These are phyloP conservation scores for Cebidichthys violaceus DNA, from an alignment of 2,113 vertebrate species.

Conservation along the genomic window DNA sequence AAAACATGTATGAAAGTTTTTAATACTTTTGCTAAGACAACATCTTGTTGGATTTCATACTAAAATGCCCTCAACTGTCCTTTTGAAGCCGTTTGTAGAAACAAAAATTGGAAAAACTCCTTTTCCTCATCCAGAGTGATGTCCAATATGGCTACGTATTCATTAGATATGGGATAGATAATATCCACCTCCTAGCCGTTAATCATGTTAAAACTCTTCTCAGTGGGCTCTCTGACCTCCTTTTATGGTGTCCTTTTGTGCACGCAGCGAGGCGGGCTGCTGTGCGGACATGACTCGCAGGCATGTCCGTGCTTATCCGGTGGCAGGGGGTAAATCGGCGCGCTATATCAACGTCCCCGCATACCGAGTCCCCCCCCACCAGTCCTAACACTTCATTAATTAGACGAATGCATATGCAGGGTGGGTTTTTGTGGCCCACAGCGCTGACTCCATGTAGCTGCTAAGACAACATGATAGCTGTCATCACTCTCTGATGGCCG, in stretches of 20 bases:
- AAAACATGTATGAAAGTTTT: background rate
- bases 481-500: slow-evolving; percentile 40
- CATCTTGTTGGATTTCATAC: background rate
- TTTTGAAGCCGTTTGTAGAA: background rate
- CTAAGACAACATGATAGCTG: slow-evolving; percentile 51
- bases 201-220: slow-evolving; percentile 58
- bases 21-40: background rate
- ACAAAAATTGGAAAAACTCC: background rate
- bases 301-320: slow-evolving; percentile 55
- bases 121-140: background rate
- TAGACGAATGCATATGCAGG: slow-evolving; percentile 41
- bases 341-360: slow-evolving; percentile 66
- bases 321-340: slow-evolving; percentile 75
- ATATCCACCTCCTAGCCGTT: slow-evolving; percentile 39
- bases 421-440: slow-evolving; percentile 31
- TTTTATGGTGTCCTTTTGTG: slow-evolving; percentile 45
- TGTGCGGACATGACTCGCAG: slow-evolving; percentile 67
- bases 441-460: slow-evolving; percentile 42
- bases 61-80: background rate
- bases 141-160: background rate
- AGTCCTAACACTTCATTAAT: slow-evolving; percentile 70
- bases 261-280: slow-evolving; percentile 50
- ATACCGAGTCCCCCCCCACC: slow-evolving; percentile 23
- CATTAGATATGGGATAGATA: slow-evolving; percentile 39
- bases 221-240: slow-evolving; percentile 55